Evolutionary conservation across 2,797 vertebrate genomes (phyloP).

Genomic region (Rhinoraja longicauda): DNA sequence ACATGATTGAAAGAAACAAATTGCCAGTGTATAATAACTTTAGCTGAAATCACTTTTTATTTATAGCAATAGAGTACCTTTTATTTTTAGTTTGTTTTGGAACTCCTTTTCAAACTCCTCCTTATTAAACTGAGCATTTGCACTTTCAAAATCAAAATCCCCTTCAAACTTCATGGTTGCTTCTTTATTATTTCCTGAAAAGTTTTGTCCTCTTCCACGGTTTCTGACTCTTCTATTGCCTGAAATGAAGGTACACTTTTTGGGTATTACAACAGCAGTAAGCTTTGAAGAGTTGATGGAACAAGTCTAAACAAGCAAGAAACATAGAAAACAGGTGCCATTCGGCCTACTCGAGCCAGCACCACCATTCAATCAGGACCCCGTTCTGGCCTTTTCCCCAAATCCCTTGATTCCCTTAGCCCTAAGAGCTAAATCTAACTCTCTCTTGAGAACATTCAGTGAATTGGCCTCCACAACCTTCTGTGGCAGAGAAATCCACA

Average conservation of each 20-base stretch:
- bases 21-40: not conserved
- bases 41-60: not conserved
- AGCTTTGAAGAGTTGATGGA: not conserved
- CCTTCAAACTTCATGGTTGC: conserved; percentile 82
- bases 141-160: conserved; percentile 95
- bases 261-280: not conserved
- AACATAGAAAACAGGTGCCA: not conserved
- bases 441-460: too few species aligned
- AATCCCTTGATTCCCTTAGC: too few species aligned
- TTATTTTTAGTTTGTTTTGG: conserved; percentile 67
- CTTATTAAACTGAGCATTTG: conserved; percentile 91
- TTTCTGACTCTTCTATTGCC: conserved; percentile 76
- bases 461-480: too few species aligned
- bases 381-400: too few species aligned
- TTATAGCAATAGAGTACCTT: conserved; percentile 59
- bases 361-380: too few species aligned
- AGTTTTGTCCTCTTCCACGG: conserved; percentile 75
- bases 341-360: too few species aligned
- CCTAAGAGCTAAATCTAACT: too few species aligned
- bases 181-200: conserved; percentile 57
- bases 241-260: conserved; percentile 46
- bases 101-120: conserved; percentile 81
- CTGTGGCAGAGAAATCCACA: too few species aligned
- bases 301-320: not conserved
- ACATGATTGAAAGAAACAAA: too few species aligned